Percentiles rank a stretch among this genome's conserved stretches.
Evolutionary conservation across 2,797 vertebrate genomes (phyloP).

Genomic region (Acanthornis magna): DNA sequence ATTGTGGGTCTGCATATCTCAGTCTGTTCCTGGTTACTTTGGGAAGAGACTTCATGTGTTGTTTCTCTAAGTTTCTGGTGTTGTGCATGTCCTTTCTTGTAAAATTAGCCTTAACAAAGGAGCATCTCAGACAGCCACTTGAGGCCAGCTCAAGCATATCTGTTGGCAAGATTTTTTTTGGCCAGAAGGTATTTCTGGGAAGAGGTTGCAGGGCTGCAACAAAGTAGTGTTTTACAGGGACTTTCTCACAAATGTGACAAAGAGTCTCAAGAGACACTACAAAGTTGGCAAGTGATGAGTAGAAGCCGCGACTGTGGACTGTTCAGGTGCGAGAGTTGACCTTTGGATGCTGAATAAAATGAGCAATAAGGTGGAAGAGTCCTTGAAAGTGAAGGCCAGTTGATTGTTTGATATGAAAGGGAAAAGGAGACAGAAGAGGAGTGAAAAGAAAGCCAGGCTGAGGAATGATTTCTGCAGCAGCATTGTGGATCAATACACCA

Average conservation of each 20-base stretch:
- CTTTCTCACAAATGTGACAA: neutral
- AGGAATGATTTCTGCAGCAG: neutral
- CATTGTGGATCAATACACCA: slow-evolving; percentile 22
- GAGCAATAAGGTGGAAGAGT: slow-evolving; percentile 21
- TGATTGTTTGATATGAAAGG: neutral
- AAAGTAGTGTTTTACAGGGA: neutral
- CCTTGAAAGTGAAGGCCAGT: slow-evolving; percentile 11
- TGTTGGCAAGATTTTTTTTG: neutral
- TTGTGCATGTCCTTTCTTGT: neutral
- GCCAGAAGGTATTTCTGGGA: neutral
- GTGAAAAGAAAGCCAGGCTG: neutral
- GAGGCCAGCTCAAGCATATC: neutral
- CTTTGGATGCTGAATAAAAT: neutral
- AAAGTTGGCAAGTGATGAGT: neutral
- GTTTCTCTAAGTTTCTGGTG: neutral
- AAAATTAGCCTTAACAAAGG: neutral
- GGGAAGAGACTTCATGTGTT: neutral
- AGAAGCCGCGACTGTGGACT: neutral
- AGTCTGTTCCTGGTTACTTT: neutral
- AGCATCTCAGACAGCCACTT: neutral
- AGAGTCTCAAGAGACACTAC: neutral
- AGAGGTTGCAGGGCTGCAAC: neutral
- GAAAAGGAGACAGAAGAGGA: slow-evolving; percentile 4
- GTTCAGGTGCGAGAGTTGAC: neutral
- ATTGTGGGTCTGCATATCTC: neutral